A percentile compares a stretch with the other conserved stretches of the same genome.
phyloP scores from a whole-genome alignment of 2,888 invertebrate species.

The Diarsia brunnea region DNA sequence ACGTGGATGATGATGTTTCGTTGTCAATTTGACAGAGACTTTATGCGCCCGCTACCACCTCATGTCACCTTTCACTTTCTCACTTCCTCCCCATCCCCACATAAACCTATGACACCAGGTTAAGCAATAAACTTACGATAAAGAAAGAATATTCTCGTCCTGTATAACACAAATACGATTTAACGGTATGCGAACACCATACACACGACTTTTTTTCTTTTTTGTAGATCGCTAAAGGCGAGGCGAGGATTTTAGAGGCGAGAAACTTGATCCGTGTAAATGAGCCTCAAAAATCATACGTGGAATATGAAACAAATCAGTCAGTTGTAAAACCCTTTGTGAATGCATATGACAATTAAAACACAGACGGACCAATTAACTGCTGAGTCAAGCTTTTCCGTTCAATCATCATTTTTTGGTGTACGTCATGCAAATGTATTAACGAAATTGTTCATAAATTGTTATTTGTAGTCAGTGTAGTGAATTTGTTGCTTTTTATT shows the following conservation, averaged over 20 bases:
- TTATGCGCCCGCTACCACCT: too few relatives aligned
- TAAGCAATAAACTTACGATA: too few relatives aligned
- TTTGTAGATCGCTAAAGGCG: too few relatives aligned
- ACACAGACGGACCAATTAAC: conserved; percentile 66
- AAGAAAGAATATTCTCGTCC: too few relatives aligned
- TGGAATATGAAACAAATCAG: conserved; percentile 45
- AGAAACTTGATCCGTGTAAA: conserved; percentile 16
- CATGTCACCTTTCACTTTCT: too few relatives aligned
- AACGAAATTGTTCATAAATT: conserved; percentile 15
- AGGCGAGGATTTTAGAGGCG: not conserved
- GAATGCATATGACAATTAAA: conserved; percentile 62
- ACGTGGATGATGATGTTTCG: too few relatives aligned
- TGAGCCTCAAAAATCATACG: conserved; percentile 31
- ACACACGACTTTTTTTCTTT: not conserved
- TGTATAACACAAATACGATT: not conserved
- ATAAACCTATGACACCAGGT: too few relatives aligned
- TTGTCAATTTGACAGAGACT: too few relatives aligned
- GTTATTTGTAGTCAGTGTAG: not conserved
- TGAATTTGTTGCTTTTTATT: not conserved
- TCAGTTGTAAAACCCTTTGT: conserved; percentile 46
- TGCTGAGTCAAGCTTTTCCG: conserved; percentile 52
- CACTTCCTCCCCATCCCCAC: too few relatives aligned
- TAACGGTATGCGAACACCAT: not conserved
- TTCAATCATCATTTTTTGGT: conserved; percentile 42
- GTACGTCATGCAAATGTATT: conserved; percentile 23